Evolutionary conservation across 2,797 vertebrate genomes (phyloP).

Genomic region (Myotis findleyi): DNA sequence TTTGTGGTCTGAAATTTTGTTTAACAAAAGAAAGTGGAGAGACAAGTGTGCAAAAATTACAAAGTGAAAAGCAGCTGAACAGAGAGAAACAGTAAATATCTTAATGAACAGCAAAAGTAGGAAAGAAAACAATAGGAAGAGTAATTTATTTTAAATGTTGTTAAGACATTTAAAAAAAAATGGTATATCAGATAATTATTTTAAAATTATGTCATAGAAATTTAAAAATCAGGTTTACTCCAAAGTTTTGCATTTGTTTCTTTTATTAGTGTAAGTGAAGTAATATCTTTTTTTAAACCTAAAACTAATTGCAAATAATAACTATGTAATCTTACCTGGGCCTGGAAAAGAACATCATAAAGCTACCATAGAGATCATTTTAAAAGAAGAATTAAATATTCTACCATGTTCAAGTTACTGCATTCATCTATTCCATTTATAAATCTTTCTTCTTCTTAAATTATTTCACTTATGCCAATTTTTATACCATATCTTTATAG

Average conservation of each 20-base stretch:
- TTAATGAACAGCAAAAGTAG: conserved; percentile 50
- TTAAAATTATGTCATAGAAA: neutral
- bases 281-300: neutral
- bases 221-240: neutral
- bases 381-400: neutral
- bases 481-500: neutral
- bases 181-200: neutral
- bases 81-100: conserved; percentile 46
- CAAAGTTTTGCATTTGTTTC: neutral
- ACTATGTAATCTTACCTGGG: neutral
- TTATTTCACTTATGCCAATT: neutral
- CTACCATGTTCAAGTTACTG: neutral
- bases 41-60: conserved; percentile 19
- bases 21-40: conserved; percentile 51
- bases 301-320: neutral
- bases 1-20: conserved; percentile 53
- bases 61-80: neutral
- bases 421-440: neutral
- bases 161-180: neutral
- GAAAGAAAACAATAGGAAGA: neutral
- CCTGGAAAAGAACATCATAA: neutral
- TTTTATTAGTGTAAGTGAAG: neutral
- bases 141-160: neutral
- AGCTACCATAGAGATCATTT: neutral
- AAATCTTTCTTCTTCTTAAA: neutral